Conservation (phyloP, 2,797 vertebrate genomes). For the Chrosomus eos region DNA sequence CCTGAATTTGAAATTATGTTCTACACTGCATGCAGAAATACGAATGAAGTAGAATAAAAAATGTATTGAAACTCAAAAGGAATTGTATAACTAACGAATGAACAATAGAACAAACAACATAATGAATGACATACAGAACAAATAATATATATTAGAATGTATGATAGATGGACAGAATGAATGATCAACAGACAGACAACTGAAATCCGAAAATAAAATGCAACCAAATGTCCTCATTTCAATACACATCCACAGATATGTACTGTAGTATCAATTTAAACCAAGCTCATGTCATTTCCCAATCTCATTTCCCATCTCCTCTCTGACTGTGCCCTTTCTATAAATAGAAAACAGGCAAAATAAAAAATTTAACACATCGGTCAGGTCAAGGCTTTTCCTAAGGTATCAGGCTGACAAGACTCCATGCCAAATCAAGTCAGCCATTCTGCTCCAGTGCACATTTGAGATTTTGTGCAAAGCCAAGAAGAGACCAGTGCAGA, state of each 20-base stretch:
- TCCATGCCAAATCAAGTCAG: conserved; percentile 15
- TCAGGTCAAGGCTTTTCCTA: conserved; percentile 2
- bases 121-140: background rate
- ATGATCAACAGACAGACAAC: background rate
- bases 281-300: background rate
- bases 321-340: background rate
- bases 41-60: background rate
- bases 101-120: background rate
- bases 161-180: background rate
- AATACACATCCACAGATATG: background rate
- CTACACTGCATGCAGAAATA: background rate
- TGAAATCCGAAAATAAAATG: background rate
- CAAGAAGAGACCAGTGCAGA: conserved; percentile 6
- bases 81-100: background rate
- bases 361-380: background rate
- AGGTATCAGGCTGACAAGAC: conserved; percentile 5
- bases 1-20: background rate
- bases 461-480: conserved; percentile 18
- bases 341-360: background rate
- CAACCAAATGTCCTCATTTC: background rate
- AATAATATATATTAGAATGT: background rate
- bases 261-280: background rate
- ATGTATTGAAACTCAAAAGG: background rate
- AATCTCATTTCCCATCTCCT: background rate
- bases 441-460: conserved; percentile 9